phyloP scores from a whole-genome alignment of 2,797 vertebrate species.

The Cossypha dichroa region DNA sequence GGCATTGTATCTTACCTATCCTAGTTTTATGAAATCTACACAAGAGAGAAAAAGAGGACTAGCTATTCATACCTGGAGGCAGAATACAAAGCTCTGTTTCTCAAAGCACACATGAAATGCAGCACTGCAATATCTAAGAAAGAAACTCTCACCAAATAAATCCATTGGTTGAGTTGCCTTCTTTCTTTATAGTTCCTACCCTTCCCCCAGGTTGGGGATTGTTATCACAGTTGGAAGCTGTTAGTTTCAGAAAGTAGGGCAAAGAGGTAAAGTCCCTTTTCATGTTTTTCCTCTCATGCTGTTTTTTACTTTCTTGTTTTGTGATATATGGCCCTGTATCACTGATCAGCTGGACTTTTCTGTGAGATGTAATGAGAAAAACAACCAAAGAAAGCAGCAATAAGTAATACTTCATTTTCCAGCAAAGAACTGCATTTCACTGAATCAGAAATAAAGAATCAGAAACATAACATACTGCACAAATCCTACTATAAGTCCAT shows the following conservation, averaged over 20 bases:
- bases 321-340: background rate
- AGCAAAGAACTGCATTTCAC: background rate
- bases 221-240: background rate
- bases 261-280: background rate
- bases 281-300: background rate
- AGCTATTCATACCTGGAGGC: background rate
- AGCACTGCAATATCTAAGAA: background rate
- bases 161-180: background rate
- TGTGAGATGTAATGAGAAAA: background rate
- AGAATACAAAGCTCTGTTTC: background rate
- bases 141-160: background rate
- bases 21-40: background rate
- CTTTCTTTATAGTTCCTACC: background rate
- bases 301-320: background rate
- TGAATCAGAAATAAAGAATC: background rate
- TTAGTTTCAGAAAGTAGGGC: background rate
- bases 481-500: background rate
- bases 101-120: background rate
- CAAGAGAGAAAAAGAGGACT: background rate
- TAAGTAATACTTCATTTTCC: background rate
- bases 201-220: background rate
- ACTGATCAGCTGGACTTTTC: background rate
- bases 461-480: background rate
- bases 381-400: background rate
- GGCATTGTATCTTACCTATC: background rate